These are phyloP conservation scores for Schizothorax lantsangensis DNA, from an alignment of 2,797 vertebrate genomes.

Conservation along the genomic window DNA sequence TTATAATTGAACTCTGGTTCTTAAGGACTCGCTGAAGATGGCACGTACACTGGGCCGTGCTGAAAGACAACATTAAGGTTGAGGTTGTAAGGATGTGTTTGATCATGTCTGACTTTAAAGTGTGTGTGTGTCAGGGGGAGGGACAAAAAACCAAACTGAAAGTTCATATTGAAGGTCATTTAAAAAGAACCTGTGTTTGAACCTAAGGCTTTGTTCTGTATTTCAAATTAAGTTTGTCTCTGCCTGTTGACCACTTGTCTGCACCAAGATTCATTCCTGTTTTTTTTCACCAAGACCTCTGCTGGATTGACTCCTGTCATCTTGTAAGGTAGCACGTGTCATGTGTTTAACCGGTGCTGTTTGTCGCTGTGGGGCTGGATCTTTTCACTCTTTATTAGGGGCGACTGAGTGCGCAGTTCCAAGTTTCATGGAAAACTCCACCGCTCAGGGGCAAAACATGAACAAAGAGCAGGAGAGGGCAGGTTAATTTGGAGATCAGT, in stretches of 20 bases:
- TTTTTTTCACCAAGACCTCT: background rate
- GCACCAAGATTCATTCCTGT: background rate
- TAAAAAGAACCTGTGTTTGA: slow-evolving; percentile 2
- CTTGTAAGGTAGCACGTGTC: slow-evolving; percentile 17
- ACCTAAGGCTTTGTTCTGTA: background rate
- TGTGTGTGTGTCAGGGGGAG: background rate
- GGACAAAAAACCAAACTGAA: background rate
- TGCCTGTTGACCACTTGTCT: background rate
- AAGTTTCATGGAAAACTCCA: slow-evolving; percentile 33
- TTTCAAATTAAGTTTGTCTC: background rate
- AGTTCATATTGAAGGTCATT: background rate
- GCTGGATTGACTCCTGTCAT: background rate
- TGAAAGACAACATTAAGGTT: slow-evolving; percentile 40
- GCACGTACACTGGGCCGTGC: slow-evolving; percentile 36
- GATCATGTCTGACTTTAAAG: slow-evolving; percentile 22
- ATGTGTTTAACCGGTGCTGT: slow-evolving; percentile 14
- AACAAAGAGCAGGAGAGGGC: slow-evolving; percentile 33
- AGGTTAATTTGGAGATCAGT: background rate
- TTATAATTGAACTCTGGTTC: background rate
- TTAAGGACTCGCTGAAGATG: slow-evolving; percentile 18
- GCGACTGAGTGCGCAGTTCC: background rate
- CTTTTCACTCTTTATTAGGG: slow-evolving; percentile 26
- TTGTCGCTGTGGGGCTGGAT: slow-evolving; percentile 35
- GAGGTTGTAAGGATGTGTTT: slow-evolving; percentile 35
- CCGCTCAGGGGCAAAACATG: background rate